phyloP scores from a whole-genome alignment of 1,140 invertebrate genomes.

The Leucophenga varia region DNA sequence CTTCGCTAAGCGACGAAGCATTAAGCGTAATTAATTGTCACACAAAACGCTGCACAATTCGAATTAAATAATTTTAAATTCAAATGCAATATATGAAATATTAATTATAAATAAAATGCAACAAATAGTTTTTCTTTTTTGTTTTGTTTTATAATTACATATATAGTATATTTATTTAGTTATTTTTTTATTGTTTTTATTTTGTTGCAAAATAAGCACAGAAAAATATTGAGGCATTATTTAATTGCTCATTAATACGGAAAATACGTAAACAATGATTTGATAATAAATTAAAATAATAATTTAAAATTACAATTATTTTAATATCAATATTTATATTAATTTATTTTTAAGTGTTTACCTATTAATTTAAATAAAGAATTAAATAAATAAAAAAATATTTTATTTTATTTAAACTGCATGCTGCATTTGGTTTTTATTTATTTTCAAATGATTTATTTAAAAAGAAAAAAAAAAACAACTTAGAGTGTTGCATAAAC shows the following conservation, averaged over 20 bases:
- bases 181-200: too few species aligned
- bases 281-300: too few species aligned
- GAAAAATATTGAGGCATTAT: not conserved
- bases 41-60: not conserved
- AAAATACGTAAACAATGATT: too few species aligned
- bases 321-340: too few species aligned
- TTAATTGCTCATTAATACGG: constrained; percentile 4
- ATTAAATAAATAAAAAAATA: constrained; percentile 5
- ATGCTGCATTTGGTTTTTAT: not conserved
- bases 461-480: not conserved
- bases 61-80: not conserved
- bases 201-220: not conserved
- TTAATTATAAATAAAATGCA: too few species aligned
- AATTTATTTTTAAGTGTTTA: too few species aligned
- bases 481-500: not conserved
- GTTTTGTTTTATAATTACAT: too few species aligned
- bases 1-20: too few species aligned
- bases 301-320: too few species aligned
- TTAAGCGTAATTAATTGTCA: not conserved
- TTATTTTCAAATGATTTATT: not conserved
- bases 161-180: too few species aligned
- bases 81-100: not conserved
- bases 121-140: too few species aligned
- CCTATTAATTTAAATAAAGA: too few species aligned
- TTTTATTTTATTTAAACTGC: not conserved